A percentile compares a stretch with the other conserved stretches of the same genome.
These are phyloP conservation scores for Cyrtodaria siliqua DNA, from an alignment of 2,888 invertebrate species.

Conservation along the genomic window DNA sequence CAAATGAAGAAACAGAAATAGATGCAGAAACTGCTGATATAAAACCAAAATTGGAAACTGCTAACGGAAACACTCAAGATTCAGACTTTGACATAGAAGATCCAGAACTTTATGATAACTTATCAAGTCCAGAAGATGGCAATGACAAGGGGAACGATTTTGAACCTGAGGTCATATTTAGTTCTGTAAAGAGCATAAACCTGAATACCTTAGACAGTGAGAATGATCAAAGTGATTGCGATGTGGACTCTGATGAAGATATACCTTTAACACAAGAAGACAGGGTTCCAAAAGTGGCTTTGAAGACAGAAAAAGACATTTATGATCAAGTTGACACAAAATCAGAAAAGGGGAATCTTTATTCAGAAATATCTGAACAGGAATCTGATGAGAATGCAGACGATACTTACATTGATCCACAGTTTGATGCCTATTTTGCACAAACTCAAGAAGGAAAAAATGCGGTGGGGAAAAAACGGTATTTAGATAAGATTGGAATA, in stretches of 20 bases:
- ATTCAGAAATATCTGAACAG: neutral
- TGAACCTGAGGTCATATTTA: constrained; percentile 33
- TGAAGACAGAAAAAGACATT: neutral
- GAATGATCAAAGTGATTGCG: neutral
- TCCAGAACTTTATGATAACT: constrained; percentile 16
- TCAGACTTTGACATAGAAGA: constrained; percentile 5
- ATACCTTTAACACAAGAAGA: constrained; percentile 2
- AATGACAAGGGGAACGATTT: constrained; percentile 30
- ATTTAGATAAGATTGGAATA: too few species aligned
- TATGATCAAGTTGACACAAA: neutral
- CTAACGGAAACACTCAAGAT: neutral
- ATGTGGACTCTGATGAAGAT: constrained; percentile 7
- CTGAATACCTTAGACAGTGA: neutral
- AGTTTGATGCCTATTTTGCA: neutral
- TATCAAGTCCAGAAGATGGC: constrained; percentile 29
- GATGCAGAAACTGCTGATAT: neutral
- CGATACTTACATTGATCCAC: constrained; percentile 11
- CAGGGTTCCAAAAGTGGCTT: neutral
- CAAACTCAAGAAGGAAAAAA: neutral
- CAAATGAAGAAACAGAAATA: constrained; percentile 20
- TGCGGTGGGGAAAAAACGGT: too few species aligned
- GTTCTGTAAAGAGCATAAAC: neutral
- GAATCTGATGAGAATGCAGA: constrained; percentile 2
- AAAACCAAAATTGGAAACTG: neutral
- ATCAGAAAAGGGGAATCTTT: neutral